Evolutionary conservation across 1,140 invertebrate genomes (phyloP).

Genomic region (Dolichoris vasculosae): DNA sequence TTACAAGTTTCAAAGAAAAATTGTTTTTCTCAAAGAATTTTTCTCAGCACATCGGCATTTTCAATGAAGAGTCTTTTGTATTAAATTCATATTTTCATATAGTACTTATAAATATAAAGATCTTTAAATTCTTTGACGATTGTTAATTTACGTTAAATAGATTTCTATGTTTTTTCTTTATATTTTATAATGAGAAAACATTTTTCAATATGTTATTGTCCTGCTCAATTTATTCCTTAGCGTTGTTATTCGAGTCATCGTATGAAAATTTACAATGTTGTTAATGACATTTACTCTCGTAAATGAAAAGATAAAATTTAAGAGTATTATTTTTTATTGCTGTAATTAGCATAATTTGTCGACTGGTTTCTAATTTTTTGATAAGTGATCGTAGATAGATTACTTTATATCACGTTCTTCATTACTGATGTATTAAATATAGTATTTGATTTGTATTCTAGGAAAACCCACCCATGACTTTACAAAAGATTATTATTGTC

Average conservation of each 20-base stretch:
- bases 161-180: background rate
- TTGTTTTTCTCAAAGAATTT: slow-evolving; percentile 8
- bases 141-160: slow-evolving; percentile 31
- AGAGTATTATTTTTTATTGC: slow-evolving; percentile 36
- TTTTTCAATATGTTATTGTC: slow-evolving; percentile 40
- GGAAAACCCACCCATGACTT: slow-evolving; percentile 13
- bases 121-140: slow-evolving; percentile 30
- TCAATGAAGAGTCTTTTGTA: slow-evolving; percentile 9
- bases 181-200: slow-evolving; percentile 49
- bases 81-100: slow-evolving; percentile 16
- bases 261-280: slow-evolving; percentile 31
- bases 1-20: background rate
- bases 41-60: background rate
- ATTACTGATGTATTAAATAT: background rate
- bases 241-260: slow-evolving; percentile 6
- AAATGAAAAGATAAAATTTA: slow-evolving; percentile 46
- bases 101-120: slow-evolving; percentile 25
- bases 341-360: slow-evolving; percentile 47
- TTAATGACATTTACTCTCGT: slow-evolving; percentile 40
- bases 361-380: slow-evolving; percentile 28
- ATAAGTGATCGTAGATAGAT: slow-evolving; percentile 12
- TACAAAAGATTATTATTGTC: background rate
- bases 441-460: slow-evolving; percentile 32
- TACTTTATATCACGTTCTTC: background rate
- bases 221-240: slow-evolving; percentile 16